Conservation (phyloP, 2,888 invertebrate species). For the Lissonota sp. region DNA sequence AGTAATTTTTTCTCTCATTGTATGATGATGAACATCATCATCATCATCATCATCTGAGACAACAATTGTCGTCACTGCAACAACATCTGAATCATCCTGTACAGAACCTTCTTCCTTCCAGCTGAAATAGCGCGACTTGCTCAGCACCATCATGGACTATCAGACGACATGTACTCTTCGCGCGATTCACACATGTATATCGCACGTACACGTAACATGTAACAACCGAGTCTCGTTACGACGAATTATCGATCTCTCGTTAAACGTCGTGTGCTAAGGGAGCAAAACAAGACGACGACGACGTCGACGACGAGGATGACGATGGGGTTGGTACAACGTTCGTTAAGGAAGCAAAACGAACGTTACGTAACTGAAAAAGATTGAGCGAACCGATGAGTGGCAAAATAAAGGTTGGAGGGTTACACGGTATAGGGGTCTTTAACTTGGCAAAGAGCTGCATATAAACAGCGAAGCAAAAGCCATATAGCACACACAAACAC, state of each 20-base stretch:
- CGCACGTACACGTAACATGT: background rate
- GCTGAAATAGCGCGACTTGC: constrained; percentile 14
- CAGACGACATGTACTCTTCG: constrained; percentile 2
- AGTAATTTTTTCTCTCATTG: too few relatives aligned
- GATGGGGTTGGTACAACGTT: constrained; percentile 28
- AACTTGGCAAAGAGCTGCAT: constrained; percentile 12
- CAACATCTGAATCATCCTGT: background rate
- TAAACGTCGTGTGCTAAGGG: constrained; percentile 11
- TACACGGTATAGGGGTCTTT: too few relatives aligned
- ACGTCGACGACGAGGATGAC: background rate
- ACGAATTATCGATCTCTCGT: constrained; percentile 62
- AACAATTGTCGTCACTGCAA: too few relatives aligned
- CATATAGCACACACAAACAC: background rate
- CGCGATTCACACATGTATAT: background rate
- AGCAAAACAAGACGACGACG: background rate
- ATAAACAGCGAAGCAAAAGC: background rate
- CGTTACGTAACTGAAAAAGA: constrained; percentile 48
- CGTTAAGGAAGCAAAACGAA: constrained; percentile 43
- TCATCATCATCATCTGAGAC: too few relatives aligned
- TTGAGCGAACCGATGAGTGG: constrained; percentile 10
- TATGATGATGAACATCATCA: too few relatives aligned
- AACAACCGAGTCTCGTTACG: constrained; percentile 55
- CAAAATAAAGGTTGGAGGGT: background rate
- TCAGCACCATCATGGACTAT: constrained; percentile 6
- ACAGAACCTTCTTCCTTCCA: constrained; percentile 2